phyloP scores from a whole-genome alignment of 2,888 invertebrate genomes.

The Tanypteryx hageni region DNA sequence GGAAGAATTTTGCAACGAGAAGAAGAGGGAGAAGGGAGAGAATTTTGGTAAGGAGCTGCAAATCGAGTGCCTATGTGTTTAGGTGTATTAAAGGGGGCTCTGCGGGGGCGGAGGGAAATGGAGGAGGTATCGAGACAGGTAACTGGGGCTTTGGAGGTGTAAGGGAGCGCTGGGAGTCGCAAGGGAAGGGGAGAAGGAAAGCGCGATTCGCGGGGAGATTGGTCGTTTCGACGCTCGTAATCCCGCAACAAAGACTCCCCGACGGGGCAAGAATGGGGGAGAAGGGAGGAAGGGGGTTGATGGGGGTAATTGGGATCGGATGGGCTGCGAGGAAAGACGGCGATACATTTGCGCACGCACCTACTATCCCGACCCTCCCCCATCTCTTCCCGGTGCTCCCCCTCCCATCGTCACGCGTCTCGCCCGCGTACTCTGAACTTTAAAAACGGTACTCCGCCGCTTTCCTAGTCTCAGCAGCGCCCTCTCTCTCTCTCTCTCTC shows the following conservation, averaged over 20 bases:
- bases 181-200: background rate
- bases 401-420: no score
- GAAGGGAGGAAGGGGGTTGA: background rate
- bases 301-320: conserved; percentile 27
- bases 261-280: background rate
- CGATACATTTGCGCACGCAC: conserved; percentile 30
- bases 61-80: background rate
- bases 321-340: conserved; percentile 19
- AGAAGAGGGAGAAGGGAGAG: background rate
- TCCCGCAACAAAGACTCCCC: conserved; percentile 31
- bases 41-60: background rate
- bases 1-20: background rate
- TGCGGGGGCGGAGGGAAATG: background rate
- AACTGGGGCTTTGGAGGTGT: background rate
- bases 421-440: no score
- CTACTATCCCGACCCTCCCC: background rate
- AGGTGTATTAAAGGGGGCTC: background rate
- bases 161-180: background rate
- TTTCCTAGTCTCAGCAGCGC: no score
- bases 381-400: no score
- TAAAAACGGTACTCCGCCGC: no score
- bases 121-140: background rate
- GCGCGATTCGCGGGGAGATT: conserved; percentile 37
- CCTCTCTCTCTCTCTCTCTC: no score
- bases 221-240: conserved; percentile 49